Percentiles rank a stretch among this genome's conserved stretches.
Conservation (phyloP, 1,140 invertebrate species). For the Choristoneura fumiferana region DNA sequence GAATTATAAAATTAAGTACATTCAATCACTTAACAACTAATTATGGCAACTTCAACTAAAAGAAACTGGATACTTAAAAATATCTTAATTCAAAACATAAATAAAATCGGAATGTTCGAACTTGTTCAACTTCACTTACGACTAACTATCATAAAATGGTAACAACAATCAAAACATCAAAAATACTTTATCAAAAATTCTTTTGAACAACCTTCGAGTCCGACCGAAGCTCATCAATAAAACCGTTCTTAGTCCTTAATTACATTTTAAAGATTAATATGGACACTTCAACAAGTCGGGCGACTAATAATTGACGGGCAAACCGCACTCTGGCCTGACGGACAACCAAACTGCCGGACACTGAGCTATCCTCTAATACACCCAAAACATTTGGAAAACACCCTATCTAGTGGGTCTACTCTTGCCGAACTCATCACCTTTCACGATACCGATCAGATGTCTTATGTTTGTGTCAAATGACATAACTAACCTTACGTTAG, state of each 20-base stretch:
- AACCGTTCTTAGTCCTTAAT: constrained; percentile 52
- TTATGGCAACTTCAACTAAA: constrained; percentile 58
- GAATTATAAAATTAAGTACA: constrained; percentile 55
- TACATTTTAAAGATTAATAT: constrained; percentile 71
- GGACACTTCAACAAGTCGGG: constrained; percentile 61
- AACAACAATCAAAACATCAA: constrained; percentile 67
- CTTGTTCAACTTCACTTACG: constrained; percentile 30
- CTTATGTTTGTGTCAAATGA: not conserved
- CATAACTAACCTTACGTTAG: not conserved
- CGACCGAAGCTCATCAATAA: constrained; percentile 37
- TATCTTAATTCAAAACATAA: constrained; percentile 41
- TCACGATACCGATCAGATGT: not conserved
- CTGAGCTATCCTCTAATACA: constrained; percentile 2
- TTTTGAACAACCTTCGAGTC: constrained; percentile 57
- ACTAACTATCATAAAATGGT: constrained; percentile 36
- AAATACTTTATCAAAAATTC: constrained; percentile 74
- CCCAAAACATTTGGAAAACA: constrained; percentile 9
- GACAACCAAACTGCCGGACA: constrained; percentile 32
- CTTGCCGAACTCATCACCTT: not conserved
- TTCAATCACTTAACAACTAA: constrained; percentile 43
- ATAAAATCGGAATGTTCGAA: constrained; percentile 64
- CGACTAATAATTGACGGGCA: constrained; percentile 70
- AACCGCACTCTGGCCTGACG: constrained; percentile 34
- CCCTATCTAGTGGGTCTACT: constrained; percentile 14
- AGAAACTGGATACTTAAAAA: constrained; percentile 27